Base-by-base conservation (phyloP, 2,888 invertebrate species). In the Girardia tigrina region DNA sequence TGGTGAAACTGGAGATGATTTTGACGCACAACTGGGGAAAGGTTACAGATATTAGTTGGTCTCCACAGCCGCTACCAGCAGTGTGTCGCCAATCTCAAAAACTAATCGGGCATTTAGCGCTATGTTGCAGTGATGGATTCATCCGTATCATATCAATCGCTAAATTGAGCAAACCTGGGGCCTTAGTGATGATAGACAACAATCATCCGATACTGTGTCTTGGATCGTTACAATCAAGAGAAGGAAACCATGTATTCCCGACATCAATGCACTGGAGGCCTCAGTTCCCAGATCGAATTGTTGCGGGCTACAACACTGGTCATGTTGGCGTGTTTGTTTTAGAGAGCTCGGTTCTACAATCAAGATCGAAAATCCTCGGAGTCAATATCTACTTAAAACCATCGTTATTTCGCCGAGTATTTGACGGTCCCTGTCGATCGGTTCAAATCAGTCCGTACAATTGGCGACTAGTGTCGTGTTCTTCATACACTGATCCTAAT, bases 201-300 rank as follows among this genome's bases (percentile, higher is more conserved):
- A 56, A 56, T n/a, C 56, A 56, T 56, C 56, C 56, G n/a, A n/a
- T 56, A 2, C 4, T 56, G 4, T 56, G 56, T 56, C 56, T 56
- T 56, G 56, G 56, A 4, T 4, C 56, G n/a, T n/a, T 56, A 20
- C 56, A 23, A n/a, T 20, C n/a, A 20, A 56, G 23, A 56, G 8
- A 56, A 8, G 23, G 23, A 6, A 56, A 8, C n/a, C 6, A 56
- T 12, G 56, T 56, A 16, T 56, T 8, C n/a, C 56, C 56, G 4
- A 56, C 56, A 56, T 20, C 56, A 56, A 56, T 56, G 56, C 56
- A 56, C 23, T 56, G 56, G 56, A n/a, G 56, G 2, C 56, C n/a
- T 6, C 20, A 56, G 23, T 56, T 8, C 23, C 56, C 56, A n/a
- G 56, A 56, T n/a, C 4, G 56, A 56, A 56, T 56, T 23, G 56